Evolutionary conservation across 2,113 vertebrate genomes (phyloP), one percentile per base, ranked within the genome.

Genomic region (Podarcis muralis): DNA sequence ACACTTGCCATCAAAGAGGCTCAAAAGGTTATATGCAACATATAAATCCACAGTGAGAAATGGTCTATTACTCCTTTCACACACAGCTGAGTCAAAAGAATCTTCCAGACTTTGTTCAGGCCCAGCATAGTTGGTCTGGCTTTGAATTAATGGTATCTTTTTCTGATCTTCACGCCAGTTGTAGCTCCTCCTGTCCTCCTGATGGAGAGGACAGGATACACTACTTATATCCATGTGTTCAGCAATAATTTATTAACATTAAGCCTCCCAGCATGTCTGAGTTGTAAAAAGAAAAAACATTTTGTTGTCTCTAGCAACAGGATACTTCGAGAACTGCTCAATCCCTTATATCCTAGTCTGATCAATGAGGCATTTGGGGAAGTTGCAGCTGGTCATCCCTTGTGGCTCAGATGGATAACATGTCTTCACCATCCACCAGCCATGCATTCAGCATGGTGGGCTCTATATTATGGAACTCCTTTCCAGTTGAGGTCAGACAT

Each of bases 51-150:
- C 89, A 85, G 23, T 65, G 85, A 85, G 43, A 84, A 25, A 57
- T 6, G 4, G 30, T 59, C 76, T 43, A 12, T 32, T 82, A 53
- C 85, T 85, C 35, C 80, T n/a, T n/a, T 65, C 78, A 74, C 79
- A 74, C 89, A 62, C 37, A 88, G 80, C 69, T 48, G 22, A 89
- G 86, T 83, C 77, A 86, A 68, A 40, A 37, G 1, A 6, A 59
- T 57, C 35, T 68, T 27, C 72, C 66, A 59, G 9, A 65, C 77
- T 83, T 77, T 74, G 30, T 2, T 68, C 27, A 16, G 27, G 25
- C 66, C 76, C 74, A 35, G 89, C 85, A 80, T 25, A 81, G 62
- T 48, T 30, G 68, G 43, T 84, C 79, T 5, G 75, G 53, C 83
- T 76, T 83, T 43, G 83, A 88, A 6, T 89, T 80, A 85, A 35